Evolutionary conservation across 2,113 vertebrate species (phyloP).

Genomic region (Coryphaenoides rupestris): DNA sequence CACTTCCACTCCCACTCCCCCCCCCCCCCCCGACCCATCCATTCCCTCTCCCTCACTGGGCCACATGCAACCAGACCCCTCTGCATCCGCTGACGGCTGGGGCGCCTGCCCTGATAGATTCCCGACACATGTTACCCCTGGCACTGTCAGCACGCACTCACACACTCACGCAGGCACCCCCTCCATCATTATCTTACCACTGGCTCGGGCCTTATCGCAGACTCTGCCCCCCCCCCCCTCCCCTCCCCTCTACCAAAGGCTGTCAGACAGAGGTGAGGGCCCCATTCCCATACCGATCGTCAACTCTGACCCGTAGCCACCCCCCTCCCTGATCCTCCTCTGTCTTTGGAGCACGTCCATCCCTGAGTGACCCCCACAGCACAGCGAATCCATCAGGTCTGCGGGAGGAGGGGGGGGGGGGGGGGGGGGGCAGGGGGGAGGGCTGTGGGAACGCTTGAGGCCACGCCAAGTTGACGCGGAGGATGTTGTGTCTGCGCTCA

Average conservation of each 20-base stretch:
- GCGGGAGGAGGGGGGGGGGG: slow-evolving; percentile 21
- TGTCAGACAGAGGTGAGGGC: slow-evolving; percentile 60
- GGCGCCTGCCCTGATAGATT: slow-evolving; percentile 56
- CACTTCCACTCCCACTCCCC: too few species aligned
- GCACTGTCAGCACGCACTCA: slow-evolving; percentile 66
- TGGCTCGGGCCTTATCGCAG: slow-evolving; percentile 44
- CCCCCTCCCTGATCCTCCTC: too few species aligned
- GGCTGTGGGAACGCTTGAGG: slow-evolving; percentile 17
- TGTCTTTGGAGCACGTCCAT: slow-evolving; percentile 15
- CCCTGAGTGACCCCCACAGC: slow-evolving; percentile 51
- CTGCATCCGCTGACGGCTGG: slow-evolving; percentile 33
- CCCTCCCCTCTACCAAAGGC: slow-evolving; percentile 30
- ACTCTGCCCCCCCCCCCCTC: slow-evolving; percentile 6
- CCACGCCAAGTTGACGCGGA: not conserved
- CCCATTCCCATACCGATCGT: slow-evolving; percentile 12
- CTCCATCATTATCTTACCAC: slow-evolving; percentile 49
- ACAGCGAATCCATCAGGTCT: slow-evolving; percentile 59
- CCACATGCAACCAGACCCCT: slow-evolving; percentile 37
- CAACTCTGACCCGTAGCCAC: too few species aligned
- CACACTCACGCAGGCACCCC: slow-evolving; percentile 42
- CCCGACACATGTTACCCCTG: slow-evolving; percentile 71
- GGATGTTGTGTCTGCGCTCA: slow-evolving; percentile 48
- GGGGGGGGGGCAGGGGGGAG: not conserved
- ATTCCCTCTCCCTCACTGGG: not conserved
- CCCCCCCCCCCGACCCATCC: too few species aligned